These are phyloP conservation scores for Cephus sareptanus DNA, from an alignment of 2,888 invertebrate species.

Conservation along the genomic window DNA sequence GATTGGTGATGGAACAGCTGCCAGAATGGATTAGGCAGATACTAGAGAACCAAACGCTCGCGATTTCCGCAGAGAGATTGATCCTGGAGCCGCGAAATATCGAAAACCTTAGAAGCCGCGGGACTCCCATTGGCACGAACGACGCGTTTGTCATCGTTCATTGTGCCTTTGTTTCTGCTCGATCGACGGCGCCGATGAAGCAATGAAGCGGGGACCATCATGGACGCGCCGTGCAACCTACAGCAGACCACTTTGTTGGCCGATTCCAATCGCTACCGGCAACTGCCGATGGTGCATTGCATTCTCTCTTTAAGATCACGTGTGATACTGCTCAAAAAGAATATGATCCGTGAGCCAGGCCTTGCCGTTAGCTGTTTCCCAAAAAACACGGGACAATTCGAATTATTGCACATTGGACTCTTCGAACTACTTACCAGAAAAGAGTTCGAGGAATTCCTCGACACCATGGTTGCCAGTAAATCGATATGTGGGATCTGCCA, in stretches of 20 bases:
- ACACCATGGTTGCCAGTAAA: slow-evolving; percentile 95
- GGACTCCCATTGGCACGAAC: too few species aligned
- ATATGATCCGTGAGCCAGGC: too few species aligned
- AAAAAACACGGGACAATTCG: too few species aligned
- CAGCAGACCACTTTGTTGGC: slow-evolving; percentile 28
- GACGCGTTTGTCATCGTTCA: slow-evolving; percentile 10
- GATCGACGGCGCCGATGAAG: slow-evolving; percentile 34
- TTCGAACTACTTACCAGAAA: slow-evolving; percentile 78
- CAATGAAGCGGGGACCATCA: slow-evolving; percentile 26
- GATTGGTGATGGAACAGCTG: too few species aligned
- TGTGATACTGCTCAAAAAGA: too few species aligned
- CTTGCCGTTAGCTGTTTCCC: too few species aligned
- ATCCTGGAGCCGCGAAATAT: too few species aligned
- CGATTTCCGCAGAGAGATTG: too few species aligned
- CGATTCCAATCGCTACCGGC: slow-evolving; percentile 4
- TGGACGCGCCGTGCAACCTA: slow-evolving; percentile 21
- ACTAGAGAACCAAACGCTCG: too few species aligned
- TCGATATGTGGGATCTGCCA: slow-evolving; percentile 85
- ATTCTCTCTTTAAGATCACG: neutral
- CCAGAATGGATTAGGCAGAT: too few species aligned
- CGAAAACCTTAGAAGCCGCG: too few species aligned
- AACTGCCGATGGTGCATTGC: slow-evolving; percentile 7
- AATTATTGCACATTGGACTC: neutral
- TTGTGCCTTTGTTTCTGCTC: slow-evolving; percentile 31
- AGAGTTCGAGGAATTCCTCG: slow-evolving; percentile 95